A percentile compares a stretch with the other conserved stretches of the same genome.
Evolutionary conservation across 2,113 vertebrate genomes (phyloP).

Genomic region (Sander vitreus): DNA sequence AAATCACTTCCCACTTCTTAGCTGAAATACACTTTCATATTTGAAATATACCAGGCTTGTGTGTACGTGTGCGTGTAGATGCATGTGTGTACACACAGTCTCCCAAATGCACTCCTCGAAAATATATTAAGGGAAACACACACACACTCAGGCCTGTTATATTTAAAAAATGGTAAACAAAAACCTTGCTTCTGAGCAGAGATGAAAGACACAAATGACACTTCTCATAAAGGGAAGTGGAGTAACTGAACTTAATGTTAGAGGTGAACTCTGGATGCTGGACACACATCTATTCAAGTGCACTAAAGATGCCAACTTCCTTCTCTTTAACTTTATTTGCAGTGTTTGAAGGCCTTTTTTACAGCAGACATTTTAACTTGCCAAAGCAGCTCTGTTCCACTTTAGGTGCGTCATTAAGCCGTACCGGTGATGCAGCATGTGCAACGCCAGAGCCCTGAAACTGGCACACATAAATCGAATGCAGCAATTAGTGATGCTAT

Average conservation of each 20-base stretch:
- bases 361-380: slow-evolving; percentile 22
- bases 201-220: slow-evolving; percentile 14
- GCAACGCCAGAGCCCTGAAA: neutral
- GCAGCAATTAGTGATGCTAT: slow-evolving; percentile 50
- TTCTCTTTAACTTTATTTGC: slow-evolving; percentile 23
- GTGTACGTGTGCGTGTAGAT: too few species aligned
- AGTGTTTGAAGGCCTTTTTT: slow-evolving; percentile 11
- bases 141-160: slow-evolving; percentile 17
- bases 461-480: slow-evolving; percentile 5
- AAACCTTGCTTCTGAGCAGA: slow-evolving; percentile 28
- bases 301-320: neutral
- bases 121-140: slow-evolving; percentile 55
- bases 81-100: slow-evolving; percentile 17
- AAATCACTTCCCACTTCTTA: slow-evolving; percentile 79
- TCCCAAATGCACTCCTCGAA: slow-evolving; percentile 47
- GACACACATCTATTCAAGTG: neutral
- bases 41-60: slow-evolving; percentile 55
- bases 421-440: slow-evolving; percentile 6
- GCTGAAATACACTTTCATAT: slow-evolving; percentile 75
- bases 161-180: slow-evolving; percentile 56
- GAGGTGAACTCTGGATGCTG: slow-evolving; percentile 3
- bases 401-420: slow-evolving; percentile 18
- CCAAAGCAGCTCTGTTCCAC: slow-evolving; percentile 14
- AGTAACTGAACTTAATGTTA: neutral
- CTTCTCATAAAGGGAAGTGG: slow-evolving; percentile 11